A percentile compares a stretch with the other conserved stretches of the same genome.
Evolutionary conservation across 53 echinoderm and acorn worm species (phyloP).

Genomic region (Luidia sarsii): DNA sequence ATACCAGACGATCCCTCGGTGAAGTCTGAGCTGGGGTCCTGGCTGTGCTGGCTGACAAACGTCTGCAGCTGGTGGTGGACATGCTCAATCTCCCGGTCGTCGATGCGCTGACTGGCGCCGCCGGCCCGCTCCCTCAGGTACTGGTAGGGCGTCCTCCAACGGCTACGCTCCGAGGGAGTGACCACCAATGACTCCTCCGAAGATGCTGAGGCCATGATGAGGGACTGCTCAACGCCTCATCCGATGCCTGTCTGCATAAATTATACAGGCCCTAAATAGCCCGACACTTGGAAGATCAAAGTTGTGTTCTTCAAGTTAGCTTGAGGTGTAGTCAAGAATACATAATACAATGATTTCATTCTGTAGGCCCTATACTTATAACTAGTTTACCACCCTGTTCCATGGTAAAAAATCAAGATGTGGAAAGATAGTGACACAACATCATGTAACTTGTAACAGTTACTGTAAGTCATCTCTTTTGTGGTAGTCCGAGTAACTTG

Average conservation of each 20-base stretch:
- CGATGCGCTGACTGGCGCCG: background rate
- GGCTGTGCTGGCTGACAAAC: constrained; percentile 36
- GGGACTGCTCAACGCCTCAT: background rate
- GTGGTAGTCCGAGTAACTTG: background rate
- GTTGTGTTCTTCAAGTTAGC: too few species aligned
- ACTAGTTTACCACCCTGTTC: too few species aligned
- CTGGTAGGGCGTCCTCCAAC: background rate
- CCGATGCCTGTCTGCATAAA: background rate
- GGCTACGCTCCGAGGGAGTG: constrained; percentile 19
- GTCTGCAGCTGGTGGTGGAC: constrained; percentile 36
- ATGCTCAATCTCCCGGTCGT: constrained; percentile 7
- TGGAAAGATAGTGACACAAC: too few species aligned
- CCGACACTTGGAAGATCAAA: background rate
- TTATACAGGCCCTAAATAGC: background rate
- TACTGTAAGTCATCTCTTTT: too few species aligned
- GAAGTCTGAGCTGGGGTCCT: constrained; percentile 31
- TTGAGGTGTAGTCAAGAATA: too few species aligned
- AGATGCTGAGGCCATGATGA: constrained; percentile 11
- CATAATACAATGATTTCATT: too few species aligned
- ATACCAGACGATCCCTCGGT: background rate
- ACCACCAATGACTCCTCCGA: background rate
- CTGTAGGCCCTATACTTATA: too few species aligned
- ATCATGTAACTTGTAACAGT: background rate
- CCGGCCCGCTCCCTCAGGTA: background rate
- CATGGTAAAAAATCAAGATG: background rate